Evolutionary conservation across 2,113 vertebrate species (phyloP).

Genomic region (Amazona guildingii): DNA sequence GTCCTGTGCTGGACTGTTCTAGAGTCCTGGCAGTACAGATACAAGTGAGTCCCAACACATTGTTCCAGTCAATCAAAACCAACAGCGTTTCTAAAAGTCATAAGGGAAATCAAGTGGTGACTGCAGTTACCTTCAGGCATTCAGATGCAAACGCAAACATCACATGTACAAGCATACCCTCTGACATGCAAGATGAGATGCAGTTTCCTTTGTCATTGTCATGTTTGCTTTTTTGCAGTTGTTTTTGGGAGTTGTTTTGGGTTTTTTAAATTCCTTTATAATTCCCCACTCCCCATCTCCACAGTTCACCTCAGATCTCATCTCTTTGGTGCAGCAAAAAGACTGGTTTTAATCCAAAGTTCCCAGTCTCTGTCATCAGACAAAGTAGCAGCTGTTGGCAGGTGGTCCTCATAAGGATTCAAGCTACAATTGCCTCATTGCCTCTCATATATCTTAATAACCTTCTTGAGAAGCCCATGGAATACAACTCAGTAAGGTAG

Average conservation of each 20-base stretch:
- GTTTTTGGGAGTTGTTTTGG: not conserved
- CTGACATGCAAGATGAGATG: not conserved
- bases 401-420: not conserved
- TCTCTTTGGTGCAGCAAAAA: not conserved
- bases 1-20: not conserved
- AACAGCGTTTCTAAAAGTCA: not conserved
- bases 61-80: not conserved
- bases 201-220: not conserved
- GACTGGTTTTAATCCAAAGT: not conserved
- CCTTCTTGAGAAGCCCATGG: not conserved
- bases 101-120: not conserved
- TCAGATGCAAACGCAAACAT: not conserved
- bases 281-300: accelerated
- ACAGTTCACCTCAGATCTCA: not conserved
- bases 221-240: not conserved
- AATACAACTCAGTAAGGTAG: not conserved
- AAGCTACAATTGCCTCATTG: not conserved
- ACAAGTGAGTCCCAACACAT: not conserved
- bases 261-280: not conserved
- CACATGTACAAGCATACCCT: not conserved
- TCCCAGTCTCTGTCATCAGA: not conserved
- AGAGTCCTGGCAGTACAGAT: not conserved
- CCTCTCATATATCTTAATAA: not conserved
- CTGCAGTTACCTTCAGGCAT: not conserved
- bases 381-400: not conserved